phyloP scores from a whole-genome alignment of 2,888 invertebrate species.

The Agrochola litura region DNA sequence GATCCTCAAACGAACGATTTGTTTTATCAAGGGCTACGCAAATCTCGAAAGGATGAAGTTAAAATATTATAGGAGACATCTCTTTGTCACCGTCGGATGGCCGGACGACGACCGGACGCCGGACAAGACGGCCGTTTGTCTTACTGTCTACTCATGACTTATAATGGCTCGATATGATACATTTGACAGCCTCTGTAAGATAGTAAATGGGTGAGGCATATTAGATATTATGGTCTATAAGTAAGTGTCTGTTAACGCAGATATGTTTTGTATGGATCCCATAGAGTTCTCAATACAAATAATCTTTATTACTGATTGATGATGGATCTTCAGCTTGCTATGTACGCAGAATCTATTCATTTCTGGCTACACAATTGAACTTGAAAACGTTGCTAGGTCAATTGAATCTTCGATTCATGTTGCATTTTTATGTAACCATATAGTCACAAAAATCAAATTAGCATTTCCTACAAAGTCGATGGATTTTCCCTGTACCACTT shows the following conservation, averaged over 20 bases:
- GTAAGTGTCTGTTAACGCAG: background rate
- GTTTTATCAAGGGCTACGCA: constrained; percentile 31
- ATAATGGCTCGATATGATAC: constrained; percentile 58
- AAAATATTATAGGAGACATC: constrained; percentile 62
- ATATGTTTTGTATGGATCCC: background rate
- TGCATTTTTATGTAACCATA: background rate
- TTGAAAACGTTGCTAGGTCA: background rate
- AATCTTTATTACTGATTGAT: background rate
- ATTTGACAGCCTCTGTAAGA: constrained; percentile 53
- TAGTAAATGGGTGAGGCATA: constrained; percentile 23
- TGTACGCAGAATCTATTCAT: background rate
- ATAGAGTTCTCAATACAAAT: background rate
- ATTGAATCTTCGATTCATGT: background rate
- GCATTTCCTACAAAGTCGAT: background rate
- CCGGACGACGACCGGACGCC: constrained; percentile 48
- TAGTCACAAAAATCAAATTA: background rate
- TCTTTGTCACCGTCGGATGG: constrained; percentile 65
- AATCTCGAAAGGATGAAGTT: constrained; percentile 64
- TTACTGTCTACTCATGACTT: constrained; percentile 62
- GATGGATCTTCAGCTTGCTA: background rate
- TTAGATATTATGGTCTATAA: constrained; percentile 2
- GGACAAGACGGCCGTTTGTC: constrained; percentile 62
- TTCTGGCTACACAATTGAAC: background rate
- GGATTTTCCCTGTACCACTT: background rate
- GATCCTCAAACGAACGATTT: constrained; percentile 31